Conservation (phyloP, 2,888 invertebrate genomes). For the Drosophila picticornis region DNA sequence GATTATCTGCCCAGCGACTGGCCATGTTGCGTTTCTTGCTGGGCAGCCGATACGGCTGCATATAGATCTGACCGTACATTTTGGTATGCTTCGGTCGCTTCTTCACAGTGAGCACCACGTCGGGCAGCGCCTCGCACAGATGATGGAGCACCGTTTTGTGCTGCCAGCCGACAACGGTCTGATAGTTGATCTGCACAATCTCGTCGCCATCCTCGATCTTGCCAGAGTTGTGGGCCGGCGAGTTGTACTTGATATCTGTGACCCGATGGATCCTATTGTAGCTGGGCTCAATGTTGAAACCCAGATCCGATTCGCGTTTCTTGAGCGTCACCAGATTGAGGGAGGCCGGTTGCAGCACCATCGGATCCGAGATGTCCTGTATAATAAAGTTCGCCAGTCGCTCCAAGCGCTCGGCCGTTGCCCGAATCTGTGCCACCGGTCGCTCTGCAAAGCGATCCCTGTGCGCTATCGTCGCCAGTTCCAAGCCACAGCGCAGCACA, state of each 20-base stretch:
- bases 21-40: constrained; percentile 89
- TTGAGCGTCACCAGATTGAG: constrained; percentile 94
- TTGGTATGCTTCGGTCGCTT: constrained; percentile 93
- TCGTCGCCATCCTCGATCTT: constrained; percentile 98
- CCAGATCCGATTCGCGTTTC: constrained; percentile 94
- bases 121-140: constrained; percentile 91
- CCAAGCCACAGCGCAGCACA: constrained; percentile 91
- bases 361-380: constrained; percentile 94
- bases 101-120: constrained; percentile 92
- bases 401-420: constrained; percentile 91
- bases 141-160: constrained; percentile 91
- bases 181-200: constrained; percentile 94
- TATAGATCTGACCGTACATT: constrained; percentile 89
- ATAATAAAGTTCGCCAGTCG: constrained; percentile 94
- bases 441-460: constrained; percentile 95
- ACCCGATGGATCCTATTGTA: constrained; percentile 93
- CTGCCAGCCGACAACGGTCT: constrained; percentile 93
- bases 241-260: constrained; percentile 95
- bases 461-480: constrained; percentile 96
- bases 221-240: constrained; percentile 95
- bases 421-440: constrained; percentile 90
- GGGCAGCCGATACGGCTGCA: constrained; percentile 90
- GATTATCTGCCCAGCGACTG: constrained; percentile 89
- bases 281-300: constrained; percentile 95
- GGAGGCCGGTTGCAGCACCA: constrained; percentile 96